Base-by-base conservation (phyloP, 92 coral and sea anemone genomes). In the Epizoanthus stellaris region DNA sequence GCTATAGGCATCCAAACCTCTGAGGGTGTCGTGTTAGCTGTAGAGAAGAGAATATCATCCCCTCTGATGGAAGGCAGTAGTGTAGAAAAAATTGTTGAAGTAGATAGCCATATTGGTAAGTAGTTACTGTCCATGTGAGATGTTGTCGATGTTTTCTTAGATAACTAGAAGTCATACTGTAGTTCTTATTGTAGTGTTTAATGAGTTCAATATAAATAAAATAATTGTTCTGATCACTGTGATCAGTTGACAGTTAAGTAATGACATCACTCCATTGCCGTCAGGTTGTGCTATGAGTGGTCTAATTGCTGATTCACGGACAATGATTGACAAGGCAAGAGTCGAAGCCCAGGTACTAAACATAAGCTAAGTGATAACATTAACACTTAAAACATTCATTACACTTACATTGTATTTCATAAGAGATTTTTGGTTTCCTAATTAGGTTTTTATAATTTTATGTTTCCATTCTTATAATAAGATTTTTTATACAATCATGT, bases 261-360 rank as follows among this genome's bases (percentile, higher is more conserved):
- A 36, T 53, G 16, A 12, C 6, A 3, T 53, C 25, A 21, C 62
- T 12, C 5, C 56, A 34, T 6, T 70, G 42, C 72, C 20, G 25
- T 16, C 62, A 96, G 98, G 98, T 39, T 97, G 99, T 93, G 99
- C 99, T 14, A 93, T 97, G 95, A 97, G 99, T 97, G 99, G 99
- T 69, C 91, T 97, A 0, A 97, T 97, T 67, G 99, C 99, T 4
- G 99, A 97, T 77, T 97, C 99, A 64, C 90, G 98, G 87, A 97
- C 99, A 73, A 97, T 97, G 99, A 93, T 97, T 86, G 99, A 97
- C 87, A 97, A 97, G 77, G 99, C 99, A 3, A 93, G 99, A 75
- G 99, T 97, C 4, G 99, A 97, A 80, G 99, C 99, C 60, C 99
- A 97, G 95, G 99, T 91, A 88, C 56, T 52, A 10, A 52, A 52